phyloP scores from a whole-genome alignment of 2,888 invertebrate genomes.

The Plusia festucae region DNA sequence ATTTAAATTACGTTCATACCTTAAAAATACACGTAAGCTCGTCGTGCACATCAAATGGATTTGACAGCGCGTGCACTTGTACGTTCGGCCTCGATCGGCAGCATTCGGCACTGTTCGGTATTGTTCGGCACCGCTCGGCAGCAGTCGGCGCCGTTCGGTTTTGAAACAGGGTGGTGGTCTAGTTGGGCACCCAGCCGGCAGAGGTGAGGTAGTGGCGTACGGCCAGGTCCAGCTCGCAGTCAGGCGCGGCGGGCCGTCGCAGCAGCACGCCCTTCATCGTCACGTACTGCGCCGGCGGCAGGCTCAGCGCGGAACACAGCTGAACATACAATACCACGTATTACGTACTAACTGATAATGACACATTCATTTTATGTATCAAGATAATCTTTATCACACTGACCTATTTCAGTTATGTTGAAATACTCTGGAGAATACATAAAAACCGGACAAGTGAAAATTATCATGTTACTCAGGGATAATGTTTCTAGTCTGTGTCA shows the following conservation, averaged over 20 bases:
- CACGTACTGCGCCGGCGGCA: conserved; percentile 96
- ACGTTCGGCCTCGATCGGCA: not conserved
- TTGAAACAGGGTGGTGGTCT: conserved; percentile 43
- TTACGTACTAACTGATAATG: not conserved
- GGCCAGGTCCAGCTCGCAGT: conserved; percentile 76
- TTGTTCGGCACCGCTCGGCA: not conserved
- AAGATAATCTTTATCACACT: not conserved
- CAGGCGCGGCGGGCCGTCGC: conserved; percentile 87
- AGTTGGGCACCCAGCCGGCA: conserved; percentile 84
- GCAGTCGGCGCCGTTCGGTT: not conserved
- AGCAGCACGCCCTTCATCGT: conserved; percentile 96
- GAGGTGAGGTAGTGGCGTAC: conserved; percentile 79
- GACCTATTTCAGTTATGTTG: not conserved
- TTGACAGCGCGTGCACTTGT: conserved; percentile 15
- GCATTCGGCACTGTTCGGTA: not conserved
- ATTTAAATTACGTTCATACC: conserved; percentile 6
- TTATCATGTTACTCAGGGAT: too few species aligned
- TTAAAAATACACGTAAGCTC: conserved; percentile 1
- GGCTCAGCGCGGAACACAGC: conserved; percentile 93
- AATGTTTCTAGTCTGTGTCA: too few species aligned
- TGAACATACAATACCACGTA: conserved; percentile 68
- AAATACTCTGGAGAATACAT: too few species aligned
- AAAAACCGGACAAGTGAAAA: too few species aligned
- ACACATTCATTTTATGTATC: not conserved
- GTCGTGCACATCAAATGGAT: not conserved